Percentiles rank a stretch among this genome's conserved stretches.
These are phyloP conservation scores for Drosophila nigromelanica DNA, from an alignment of 1,140 invertebrate species.

Conservation along the genomic window DNA sequence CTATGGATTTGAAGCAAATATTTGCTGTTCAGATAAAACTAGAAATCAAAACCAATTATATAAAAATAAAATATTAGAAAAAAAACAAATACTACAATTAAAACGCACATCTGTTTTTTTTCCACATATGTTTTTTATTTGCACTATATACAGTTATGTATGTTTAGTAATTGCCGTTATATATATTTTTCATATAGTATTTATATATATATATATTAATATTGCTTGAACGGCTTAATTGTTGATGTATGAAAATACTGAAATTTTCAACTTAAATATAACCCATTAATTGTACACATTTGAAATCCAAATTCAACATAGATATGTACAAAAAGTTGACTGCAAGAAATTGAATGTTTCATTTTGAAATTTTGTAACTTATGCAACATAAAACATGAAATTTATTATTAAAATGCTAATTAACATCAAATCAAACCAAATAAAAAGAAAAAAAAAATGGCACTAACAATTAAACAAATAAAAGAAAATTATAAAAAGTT, in stretches of 20 bases:
- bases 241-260: slow-evolving; percentile 57
- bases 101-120: slow-evolving; percentile 1
- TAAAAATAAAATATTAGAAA: too few relatives aligned
- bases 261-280: slow-evolving; percentile 54
- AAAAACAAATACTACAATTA: neutral
- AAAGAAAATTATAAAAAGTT: slow-evolving; percentile 26
- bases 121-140: slow-evolving; percentile 25
- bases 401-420: slow-evolving; percentile 14
- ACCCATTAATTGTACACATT: slow-evolving; percentile 8
- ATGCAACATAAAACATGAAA: slow-evolving; percentile 10
- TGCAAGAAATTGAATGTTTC: slow-evolving; percentile 4
- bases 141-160: slow-evolving; percentile 68
- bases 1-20: too few relatives aligned
- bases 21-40: too few relatives aligned
- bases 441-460: slow-evolving; percentile 47
- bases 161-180: slow-evolving; percentile 57
- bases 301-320: slow-evolving; percentile 38
- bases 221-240: slow-evolving; percentile 65
- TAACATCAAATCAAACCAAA: slow-evolving; percentile 12
- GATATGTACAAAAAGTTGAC: slow-evolving; percentile 59
- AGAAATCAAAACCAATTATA: too few relatives aligned
- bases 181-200: slow-evolving; percentile 28
- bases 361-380: neutral
- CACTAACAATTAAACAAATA: slow-evolving; percentile 54
- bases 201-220: slow-evolving; percentile 33